Conservation (phyloP, 1,140 invertebrate species). For the Aplysia californica region DNA sequence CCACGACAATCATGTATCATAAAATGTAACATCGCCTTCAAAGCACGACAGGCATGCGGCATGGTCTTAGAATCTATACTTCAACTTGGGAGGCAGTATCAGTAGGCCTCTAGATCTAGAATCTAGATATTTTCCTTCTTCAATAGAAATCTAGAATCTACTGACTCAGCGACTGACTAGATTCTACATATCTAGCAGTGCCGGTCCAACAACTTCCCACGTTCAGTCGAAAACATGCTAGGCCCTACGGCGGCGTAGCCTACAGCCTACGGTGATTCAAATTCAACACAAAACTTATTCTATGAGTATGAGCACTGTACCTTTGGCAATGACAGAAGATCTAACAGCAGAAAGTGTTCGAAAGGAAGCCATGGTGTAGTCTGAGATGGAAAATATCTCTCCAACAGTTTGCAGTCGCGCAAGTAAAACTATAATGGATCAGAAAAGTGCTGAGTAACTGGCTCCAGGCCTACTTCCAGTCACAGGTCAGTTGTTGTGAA, state of each 20-base stretch:
- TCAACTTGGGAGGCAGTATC: no score
- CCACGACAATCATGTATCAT: background rate
- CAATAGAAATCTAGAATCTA: background rate
- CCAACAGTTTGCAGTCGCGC: no score
- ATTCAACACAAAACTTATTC: background rate
- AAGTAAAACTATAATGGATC: no score
- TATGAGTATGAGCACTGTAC: background rate
- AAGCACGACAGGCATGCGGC: no score
- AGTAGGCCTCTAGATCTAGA: background rate
- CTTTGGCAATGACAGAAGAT: background rate
- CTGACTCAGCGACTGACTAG: background rate
- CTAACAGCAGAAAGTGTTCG: background rate
- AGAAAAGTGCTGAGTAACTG: no score
- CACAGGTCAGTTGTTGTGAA: no score
- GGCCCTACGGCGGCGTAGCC: background rate
- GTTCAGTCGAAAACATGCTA: background rate
- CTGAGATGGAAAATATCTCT: no score
- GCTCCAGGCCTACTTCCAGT: no score
- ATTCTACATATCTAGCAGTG: background rate
- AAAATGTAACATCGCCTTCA: background rate
- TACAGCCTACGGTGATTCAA: background rate
- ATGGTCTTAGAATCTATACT: no score
- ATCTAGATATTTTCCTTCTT: background rate
- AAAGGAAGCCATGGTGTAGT: slow-evolving; percentile 13
- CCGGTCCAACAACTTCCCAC: background rate